Evolutionary conservation across 1,140 invertebrate genomes (phyloP).

Genomic region (Bradysia coprophila): DNA sequence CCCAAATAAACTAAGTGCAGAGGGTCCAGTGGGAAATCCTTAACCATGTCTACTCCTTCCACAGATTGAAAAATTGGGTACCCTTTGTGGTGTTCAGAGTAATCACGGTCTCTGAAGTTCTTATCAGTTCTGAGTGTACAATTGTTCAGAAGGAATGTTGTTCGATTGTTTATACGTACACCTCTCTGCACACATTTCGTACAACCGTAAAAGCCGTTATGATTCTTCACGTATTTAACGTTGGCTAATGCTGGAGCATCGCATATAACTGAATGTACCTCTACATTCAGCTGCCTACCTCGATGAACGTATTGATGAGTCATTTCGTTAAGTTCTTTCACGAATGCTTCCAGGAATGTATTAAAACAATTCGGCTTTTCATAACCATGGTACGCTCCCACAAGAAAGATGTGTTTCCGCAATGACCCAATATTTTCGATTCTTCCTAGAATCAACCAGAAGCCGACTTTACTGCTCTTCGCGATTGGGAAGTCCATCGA

Average conservation of each 20-base stretch:
- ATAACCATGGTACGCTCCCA: no score
- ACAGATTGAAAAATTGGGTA: slow-evolving; percentile 7
- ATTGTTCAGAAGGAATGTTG: neutral
- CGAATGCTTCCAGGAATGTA: neutral
- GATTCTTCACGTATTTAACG: slow-evolving; percentile 5
- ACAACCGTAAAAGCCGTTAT: neutral
- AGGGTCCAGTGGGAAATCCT: slow-evolving; percentile 10
- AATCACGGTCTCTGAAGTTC: slow-evolving; percentile 6
- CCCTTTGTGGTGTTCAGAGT: slow-evolving; percentile 9
- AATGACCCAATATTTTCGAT: no score
- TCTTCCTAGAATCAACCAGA: no score
- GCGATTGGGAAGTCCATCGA: no score
- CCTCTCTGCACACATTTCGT: neutral
- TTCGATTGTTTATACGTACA: neutral
- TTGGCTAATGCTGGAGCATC: slow-evolving; percentile 9
- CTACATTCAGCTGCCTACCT: neutral
- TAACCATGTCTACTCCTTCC: slow-evolving; percentile 10
- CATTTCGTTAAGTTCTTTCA: neutral
- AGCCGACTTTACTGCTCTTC: no score
- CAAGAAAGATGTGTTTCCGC: no score
- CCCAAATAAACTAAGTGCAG: slow-evolving; percentile 12
- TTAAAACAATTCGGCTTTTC: neutral
- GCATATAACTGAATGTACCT: slow-evolving; percentile 4
- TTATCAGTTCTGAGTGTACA: slow-evolving; percentile 9
- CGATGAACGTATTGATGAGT: neutral